phyloP scores from a whole-genome alignment of 2,888 invertebrate genomes.

The Drosophila limbata region DNA sequence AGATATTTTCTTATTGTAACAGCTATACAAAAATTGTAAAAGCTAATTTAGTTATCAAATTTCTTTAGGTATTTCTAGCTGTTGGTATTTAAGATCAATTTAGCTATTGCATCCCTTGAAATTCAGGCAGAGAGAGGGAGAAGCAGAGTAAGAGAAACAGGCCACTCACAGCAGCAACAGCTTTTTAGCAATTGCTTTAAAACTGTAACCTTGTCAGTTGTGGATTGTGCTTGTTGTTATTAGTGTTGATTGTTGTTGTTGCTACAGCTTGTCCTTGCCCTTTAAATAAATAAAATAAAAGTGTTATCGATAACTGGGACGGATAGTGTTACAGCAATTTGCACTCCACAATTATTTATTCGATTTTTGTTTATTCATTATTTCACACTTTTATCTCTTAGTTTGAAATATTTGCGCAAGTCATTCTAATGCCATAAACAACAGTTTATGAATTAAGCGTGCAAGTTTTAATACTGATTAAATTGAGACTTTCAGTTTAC shows the following conservation, averaged over 20 bases:
- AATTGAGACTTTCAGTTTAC: slow-evolving; percentile 21
- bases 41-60: no score
- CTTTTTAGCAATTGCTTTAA: slow-evolving; percentile 15
- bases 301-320: slow-evolving; percentile 7
- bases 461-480: slow-evolving; percentile 33
- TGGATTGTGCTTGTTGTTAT: slow-evolving; percentile 3
- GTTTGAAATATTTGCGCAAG: slow-evolving; percentile 11
- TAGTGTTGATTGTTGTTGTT: slow-evolving; percentile 7
- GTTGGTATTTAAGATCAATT: background rate
- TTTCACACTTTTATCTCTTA: slow-evolving; percentile 12
- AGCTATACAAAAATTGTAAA: no score
- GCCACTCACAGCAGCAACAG: slow-evolving; percentile 13
- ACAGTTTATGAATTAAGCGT: slow-evolving; percentile 29
- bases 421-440: slow-evolving; percentile 29
- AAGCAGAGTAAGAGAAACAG: background rate
- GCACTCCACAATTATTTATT: slow-evolving; percentile 10
- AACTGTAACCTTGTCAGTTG: slow-evolving; percentile 32
- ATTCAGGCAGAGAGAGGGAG: background rate
- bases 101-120: background rate
- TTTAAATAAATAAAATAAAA: slow-evolving; percentile 17
- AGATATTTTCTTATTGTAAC: background rate
- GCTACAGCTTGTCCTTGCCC: slow-evolving; percentile 23
- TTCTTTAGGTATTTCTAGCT: background rate
- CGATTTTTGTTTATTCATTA: background rate
- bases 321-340: slow-evolving; percentile 1